phyloP scores from a whole-genome alignment of 2,888 invertebrate genomes.

The Trichogramma dendrolimi region DNA sequence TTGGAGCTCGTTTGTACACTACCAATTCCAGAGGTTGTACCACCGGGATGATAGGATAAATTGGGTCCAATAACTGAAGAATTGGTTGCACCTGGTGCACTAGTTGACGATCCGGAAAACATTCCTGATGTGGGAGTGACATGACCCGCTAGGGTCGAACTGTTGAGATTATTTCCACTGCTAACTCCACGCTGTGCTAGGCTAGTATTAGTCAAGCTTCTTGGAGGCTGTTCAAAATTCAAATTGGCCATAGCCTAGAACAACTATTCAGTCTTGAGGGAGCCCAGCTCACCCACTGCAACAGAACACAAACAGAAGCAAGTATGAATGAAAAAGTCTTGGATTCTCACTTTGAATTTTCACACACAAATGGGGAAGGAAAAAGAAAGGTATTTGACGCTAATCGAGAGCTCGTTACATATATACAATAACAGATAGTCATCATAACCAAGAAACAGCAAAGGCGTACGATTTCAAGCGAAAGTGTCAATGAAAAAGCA shows the following conservation, averaged over 20 bases:
- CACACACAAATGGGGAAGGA: background rate
- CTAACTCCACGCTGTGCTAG: conserved; percentile 64
- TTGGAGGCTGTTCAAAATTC: conserved; percentile 84
- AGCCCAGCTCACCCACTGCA: background rate
- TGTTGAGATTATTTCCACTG: conserved; percentile 62
- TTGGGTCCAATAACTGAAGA: conserved; percentile 48
- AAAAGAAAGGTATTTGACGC: background rate
- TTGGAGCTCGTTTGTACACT: conserved; percentile 51
- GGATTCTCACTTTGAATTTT: background rate
- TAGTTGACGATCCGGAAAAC: conserved; percentile 56
- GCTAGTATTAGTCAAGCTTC: conserved; percentile 79
- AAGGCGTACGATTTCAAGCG: background rate
- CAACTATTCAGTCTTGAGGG: background rate
- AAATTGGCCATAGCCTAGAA: conserved; percentile 82
- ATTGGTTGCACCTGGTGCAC: conserved; percentile 46
- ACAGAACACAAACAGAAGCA: background rate
- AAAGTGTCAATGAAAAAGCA: conserved; percentile 18
- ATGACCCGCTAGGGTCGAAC: conserved; percentile 67
- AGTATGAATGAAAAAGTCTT: background rate
- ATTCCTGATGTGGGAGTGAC: conserved; percentile 69
- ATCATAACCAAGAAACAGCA: conserved; percentile 27
- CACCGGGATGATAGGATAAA: conserved; percentile 45
- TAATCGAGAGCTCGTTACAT: background rate
- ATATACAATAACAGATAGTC: conserved; percentile 25
- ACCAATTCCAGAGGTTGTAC: conserved; percentile 49